Percentiles rank a stretch among this genome's conserved stretches.
Evolutionary conservation across 37 sponge, comb jelly and placozoan genomes (phyloP).

Genomic region (Petrosia ficiformis): DNA sequence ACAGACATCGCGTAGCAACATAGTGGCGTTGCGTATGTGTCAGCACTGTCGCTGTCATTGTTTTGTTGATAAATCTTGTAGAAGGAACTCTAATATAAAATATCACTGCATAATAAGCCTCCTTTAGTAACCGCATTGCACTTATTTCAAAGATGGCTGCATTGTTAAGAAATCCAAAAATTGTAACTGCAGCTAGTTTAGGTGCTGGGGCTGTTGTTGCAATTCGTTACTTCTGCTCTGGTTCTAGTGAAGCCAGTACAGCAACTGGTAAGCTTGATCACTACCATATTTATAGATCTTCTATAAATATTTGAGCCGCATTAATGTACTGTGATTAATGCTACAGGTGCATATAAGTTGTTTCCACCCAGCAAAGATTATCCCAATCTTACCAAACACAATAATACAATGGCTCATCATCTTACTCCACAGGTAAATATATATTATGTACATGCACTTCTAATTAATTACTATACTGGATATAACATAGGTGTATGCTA

Average conservation of each 20-base stretch:
- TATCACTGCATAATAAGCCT: too few relatives aligned
- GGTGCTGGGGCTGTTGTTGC: constrained; percentile 3
- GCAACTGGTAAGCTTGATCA: constrained; percentile 2
- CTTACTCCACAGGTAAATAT: constrained; percentile 14
- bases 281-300: not conserved
- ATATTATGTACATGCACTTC: too few relatives aligned
- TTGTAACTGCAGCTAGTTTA: not conserved
- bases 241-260: not conserved
- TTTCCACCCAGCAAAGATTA: constrained; percentile 4
- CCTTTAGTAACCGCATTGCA: too few relatives aligned
- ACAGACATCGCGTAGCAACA: too few relatives aligned
- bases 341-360: constrained; percentile 16
- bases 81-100: too few relatives aligned
- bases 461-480: not conserved
- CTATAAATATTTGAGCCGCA: not conserved
- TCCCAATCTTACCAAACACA: constrained; percentile 15
- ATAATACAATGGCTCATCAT: not conserved
- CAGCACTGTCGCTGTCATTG: too few relatives aligned
- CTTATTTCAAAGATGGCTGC: not conserved
- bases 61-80: too few relatives aligned
- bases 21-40: too few relatives aligned
- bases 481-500: constrained; percentile 22
- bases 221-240: not conserved
- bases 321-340: not conserved
- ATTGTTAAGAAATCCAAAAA: not conserved